phyloP scores from a whole-genome alignment of 2,797 vertebrate species.

The Synanceia verrucosa region DNA sequence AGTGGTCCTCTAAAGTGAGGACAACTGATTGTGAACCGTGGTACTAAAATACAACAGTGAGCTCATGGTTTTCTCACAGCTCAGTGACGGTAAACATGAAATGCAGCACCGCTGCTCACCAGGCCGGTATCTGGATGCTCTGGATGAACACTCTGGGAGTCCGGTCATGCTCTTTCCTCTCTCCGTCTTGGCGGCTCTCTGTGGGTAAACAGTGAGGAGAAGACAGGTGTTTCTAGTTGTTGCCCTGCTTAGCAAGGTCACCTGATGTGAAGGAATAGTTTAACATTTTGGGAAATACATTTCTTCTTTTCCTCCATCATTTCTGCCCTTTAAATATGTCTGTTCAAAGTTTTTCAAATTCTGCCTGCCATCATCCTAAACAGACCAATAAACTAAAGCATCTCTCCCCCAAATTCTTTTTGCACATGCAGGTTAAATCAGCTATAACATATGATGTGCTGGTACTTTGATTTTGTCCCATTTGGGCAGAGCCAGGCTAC shows the following conservation, averaged over 20 bases:
- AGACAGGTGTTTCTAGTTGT: not conserved
- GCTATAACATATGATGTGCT: not conserved
- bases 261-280: no score
- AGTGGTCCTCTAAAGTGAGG: not conserved
- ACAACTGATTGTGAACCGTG: conserved; percentile 22
- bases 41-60: conserved; percentile 31
- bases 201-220: conserved; percentile 21
- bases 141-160: conserved; percentile 37
- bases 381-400: not conserved
- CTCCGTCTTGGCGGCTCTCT: conserved; percentile 42
- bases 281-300: no score
- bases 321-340: not conserved
- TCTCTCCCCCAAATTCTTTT: not conserved
- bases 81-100: conserved; percentile 32
- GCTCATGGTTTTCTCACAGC: conserved; percentile 24
- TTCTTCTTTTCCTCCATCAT: no score
- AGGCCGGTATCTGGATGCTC: conserved; percentile 37
- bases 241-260: no score
- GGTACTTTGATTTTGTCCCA: not conserved
- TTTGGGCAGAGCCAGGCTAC: not conserved
- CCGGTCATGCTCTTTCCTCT: conserved; percentile 53
- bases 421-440: not conserved
- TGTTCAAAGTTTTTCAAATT: not conserved
- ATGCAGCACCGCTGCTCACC: conserved; percentile 69
- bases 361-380: not conserved